A percentile compares a stretch with the other conserved stretches of the same genome.
Evolutionary conservation across 2,888 invertebrate species (phyloP).

Genomic region (Physocephala rufipes): DNA sequence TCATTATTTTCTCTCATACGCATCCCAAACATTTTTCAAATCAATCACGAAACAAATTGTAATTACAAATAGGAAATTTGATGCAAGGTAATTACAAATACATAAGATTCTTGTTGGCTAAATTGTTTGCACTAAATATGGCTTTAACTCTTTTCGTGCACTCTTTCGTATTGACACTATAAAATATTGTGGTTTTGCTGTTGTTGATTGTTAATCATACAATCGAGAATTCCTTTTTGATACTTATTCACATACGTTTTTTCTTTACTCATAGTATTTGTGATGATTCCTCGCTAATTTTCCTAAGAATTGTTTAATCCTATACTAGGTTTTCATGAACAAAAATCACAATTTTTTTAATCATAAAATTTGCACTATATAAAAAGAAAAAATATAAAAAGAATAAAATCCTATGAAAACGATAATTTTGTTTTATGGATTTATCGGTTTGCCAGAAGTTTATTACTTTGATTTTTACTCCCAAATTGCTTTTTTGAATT

Average conservation of each 20-base stretch:
- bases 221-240: background rate
- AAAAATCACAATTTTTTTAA: no score
- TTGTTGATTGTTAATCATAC: background rate
- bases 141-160: slow-evolving; percentile 25
- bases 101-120: slow-evolving; percentile 14
- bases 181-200: background rate
- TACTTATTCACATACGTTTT: background rate
- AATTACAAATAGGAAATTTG: slow-evolving; percentile 67
- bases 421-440: no score
- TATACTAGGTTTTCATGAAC: no score
- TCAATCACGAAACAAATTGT: slow-evolving; percentile 33
- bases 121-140: slow-evolving; percentile 22
- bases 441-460: no score
- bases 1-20: slow-evolving; percentile 37
- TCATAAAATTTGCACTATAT: no score
- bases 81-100: slow-evolving; percentile 69
- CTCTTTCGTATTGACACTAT: no score
- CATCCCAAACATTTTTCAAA: slow-evolving; percentile 27
- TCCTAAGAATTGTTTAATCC: no score
- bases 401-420: no score
- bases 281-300: no score
- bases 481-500: no score
- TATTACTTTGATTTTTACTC: no score
- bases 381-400: no score
- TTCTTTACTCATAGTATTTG: background rate